Conservation (phyloP, 2,888 invertebrate species). For the Pristionchus maxplancki region DNA sequence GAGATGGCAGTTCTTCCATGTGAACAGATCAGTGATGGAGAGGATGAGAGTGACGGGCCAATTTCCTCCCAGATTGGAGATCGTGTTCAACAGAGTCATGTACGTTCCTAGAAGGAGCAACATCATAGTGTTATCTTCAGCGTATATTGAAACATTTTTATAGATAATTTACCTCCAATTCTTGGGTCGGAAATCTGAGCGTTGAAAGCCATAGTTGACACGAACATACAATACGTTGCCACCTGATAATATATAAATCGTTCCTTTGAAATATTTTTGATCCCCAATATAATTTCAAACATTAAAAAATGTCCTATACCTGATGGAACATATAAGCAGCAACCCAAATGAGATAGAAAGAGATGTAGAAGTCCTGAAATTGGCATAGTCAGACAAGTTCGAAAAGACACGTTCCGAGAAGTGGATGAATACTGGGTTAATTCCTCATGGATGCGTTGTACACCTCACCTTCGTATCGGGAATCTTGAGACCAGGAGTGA, state of each 20-base stretch:
- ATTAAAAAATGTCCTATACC: too few species aligned
- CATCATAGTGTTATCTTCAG: not conserved
- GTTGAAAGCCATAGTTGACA: constrained; percentile 97
- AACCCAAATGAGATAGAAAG: constrained; percentile 86
- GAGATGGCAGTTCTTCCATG: constrained; percentile 73
- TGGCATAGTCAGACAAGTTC: not conserved
- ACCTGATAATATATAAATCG: constrained; percentile 83
- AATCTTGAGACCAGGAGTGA: constrained; percentile 87
- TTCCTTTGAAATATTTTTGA: not conserved
- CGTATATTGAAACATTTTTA: not conserved
- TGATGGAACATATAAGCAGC: constrained; percentile 91
- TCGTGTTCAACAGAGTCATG: constrained; percentile 97
- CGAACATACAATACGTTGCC: constrained; percentile 95
- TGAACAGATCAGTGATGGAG: constrained; percentile 74
- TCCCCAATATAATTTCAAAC: too few species aligned
- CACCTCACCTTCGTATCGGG: constrained; percentile 79
- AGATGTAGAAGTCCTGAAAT: constrained; percentile 72
- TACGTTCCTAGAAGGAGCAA: constrained; percentile 85
- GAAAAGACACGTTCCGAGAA: not conserved
- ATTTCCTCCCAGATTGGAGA: constrained; percentile 96
- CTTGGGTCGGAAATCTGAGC: constrained; percentile 96
- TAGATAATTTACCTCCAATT: constrained; percentile 83
- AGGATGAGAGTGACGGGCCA: constrained; percentile 85
- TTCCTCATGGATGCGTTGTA: too few species aligned
- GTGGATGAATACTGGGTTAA: too few species aligned